Percentiles rank a stretch among this genome's conserved stretches.
Conservation (phyloP, 2,113 vertebrate genomes). For the Uria aalge region DNA sequence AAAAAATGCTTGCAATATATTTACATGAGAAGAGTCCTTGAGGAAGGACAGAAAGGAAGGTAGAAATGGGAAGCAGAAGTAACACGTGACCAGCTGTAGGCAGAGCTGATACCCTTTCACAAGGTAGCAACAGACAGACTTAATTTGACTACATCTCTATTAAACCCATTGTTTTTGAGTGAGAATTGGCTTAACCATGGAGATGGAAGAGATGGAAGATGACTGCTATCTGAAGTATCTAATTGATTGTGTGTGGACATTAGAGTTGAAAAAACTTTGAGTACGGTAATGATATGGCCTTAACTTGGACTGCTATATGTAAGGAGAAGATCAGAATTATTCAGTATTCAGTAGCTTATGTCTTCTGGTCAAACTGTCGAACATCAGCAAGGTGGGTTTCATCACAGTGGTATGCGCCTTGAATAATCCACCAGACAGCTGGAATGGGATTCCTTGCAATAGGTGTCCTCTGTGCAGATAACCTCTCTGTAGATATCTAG, state of each 20-base stretch:
- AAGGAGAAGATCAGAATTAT: background rate
- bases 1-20: background rate
- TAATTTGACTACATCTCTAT: background rate
- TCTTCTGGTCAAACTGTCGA: background rate
- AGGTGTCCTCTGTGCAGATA: background rate
- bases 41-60: background rate
- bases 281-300: background rate
- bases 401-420: background rate
- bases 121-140: background rate
- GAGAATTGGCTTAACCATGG: background rate
- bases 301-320: background rate
- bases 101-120: background rate
- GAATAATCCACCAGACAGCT: background rate
- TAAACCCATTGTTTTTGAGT: background rate
- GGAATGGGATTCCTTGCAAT: background rate
- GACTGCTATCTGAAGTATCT: background rate
- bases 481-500: background rate
- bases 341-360: background rate
- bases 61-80: background rate
- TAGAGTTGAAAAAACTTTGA: background rate
- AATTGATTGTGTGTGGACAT: background rate
- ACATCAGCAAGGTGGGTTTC: background rate
- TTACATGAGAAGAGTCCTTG: background rate
- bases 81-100: background rate
- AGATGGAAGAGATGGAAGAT: background rate